Percentiles rank a stretch among this genome's conserved stretches.
phyloP scores from a whole-genome alignment of 2,113 vertebrate genomes.

The Aphelocoma coerulescens region DNA sequence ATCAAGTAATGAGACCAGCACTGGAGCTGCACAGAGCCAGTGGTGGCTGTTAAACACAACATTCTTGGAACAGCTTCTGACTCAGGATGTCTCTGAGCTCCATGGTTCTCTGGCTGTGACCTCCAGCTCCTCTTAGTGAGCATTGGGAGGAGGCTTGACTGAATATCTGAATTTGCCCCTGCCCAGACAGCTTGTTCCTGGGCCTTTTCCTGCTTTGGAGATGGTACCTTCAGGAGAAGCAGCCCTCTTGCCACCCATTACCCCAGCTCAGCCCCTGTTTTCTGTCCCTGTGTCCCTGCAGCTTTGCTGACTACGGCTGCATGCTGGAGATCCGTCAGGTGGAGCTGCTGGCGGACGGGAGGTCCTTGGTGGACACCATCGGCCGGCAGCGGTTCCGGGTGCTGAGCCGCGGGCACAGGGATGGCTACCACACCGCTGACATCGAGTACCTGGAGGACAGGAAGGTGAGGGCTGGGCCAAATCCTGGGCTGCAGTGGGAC shows the following conservation, averaged over 20 bases:
- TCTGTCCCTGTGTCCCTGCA: conserved; percentile 8
- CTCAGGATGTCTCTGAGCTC: not conserved
- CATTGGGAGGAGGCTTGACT: not conserved
- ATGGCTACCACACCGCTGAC: conserved; percentile 88
- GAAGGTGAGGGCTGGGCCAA: conserved; percentile 67
- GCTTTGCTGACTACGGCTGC: conserved; percentile 88
- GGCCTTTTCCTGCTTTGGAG: not conserved
- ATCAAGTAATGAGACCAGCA: not conserved
- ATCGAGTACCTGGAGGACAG: conserved; percentile 85
- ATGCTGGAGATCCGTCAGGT: conserved; percentile 83
- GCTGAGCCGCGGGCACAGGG: conserved; percentile 79
- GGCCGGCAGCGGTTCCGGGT: conserved; percentile 83
- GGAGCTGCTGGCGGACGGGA: conserved; percentile 80
- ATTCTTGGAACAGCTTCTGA: not conserved
- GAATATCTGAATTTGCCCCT: not conserved
- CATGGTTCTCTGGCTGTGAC: not conserved
- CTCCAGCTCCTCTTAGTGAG: not conserved
- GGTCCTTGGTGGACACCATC: conserved; percentile 82
- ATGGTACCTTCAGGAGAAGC: not conserved
- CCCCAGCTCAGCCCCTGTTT: not conserved
- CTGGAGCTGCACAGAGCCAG: not conserved
- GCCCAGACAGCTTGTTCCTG: not conserved
- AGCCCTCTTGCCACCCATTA: not conserved
- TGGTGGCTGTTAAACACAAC: not conserved
- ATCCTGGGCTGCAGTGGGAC: not conserved